phyloP scores from a whole-genome alignment of 2,113 vertebrate species.

The Anarhynchus alexandrinus region DNA sequence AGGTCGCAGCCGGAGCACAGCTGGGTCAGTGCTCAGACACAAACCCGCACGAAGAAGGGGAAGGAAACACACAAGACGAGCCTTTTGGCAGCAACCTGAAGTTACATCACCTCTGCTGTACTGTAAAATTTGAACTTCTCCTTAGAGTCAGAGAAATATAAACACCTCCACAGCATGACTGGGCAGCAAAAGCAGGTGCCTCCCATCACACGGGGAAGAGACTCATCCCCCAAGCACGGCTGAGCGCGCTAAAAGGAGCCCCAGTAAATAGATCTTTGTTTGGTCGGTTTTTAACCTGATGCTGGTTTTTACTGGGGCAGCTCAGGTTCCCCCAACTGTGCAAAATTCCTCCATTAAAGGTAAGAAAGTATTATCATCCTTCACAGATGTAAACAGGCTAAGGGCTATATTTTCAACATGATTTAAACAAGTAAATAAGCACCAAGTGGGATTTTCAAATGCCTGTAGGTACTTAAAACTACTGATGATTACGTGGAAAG shows the following conservation, averaged over 20 bases:
- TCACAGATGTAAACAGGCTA: neutral
- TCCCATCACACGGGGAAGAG: neutral
- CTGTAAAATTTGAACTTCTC: neutral
- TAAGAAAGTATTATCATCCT: neutral
- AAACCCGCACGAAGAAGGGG: rapidly evolving
- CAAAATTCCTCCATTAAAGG: neutral
- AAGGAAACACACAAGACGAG: neutral
- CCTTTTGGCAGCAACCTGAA: neutral
- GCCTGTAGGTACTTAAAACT: neutral
- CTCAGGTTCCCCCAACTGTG: neutral
- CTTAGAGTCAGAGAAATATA: neutral
- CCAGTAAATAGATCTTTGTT: neutral
- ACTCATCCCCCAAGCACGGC: neutral
- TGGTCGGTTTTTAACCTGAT: neutral
- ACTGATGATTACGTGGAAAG: neutral
- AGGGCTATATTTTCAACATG: neutral
- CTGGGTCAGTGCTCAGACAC: neutral
- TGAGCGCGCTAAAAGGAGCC: neutral
- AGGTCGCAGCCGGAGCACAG: rapidly evolving
- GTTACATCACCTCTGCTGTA: neutral
- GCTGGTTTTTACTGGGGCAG: neutral
- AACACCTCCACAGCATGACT: neutral
- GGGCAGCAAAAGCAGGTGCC: neutral
- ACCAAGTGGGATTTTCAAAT: neutral
- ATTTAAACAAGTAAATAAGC: neutral